Evolutionary conservation across 2,797 vertebrate species (phyloP), one percentile per base, ranked within the genome.

Genomic region (Takifugu rubripes): DNA sequence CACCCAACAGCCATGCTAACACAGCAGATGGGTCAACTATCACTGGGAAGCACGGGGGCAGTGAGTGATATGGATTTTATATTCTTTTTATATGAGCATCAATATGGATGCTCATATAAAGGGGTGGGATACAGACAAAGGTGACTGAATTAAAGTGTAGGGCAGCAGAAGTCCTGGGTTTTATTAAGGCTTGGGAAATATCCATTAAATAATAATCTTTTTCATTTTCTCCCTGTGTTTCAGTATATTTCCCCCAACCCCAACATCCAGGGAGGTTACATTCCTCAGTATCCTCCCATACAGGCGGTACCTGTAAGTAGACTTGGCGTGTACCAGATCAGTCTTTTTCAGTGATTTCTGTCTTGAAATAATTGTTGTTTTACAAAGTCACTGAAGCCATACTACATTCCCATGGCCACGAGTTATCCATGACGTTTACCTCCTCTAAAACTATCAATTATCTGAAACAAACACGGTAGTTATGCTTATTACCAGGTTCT

Each of bases 1-100:
- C 97, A 98, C 84, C 95, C 94, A 5, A 84, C 96, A 2, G 94
- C 95, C 15, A 96, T 98, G 95, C 93, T 99, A 79, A 91, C 94
- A 72, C 97, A 99, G 92, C 97, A 99, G 89, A 99, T 99, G 95
- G 94, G 96, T 90, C 97, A 99, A 72, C 92, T 98, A 88, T 96
- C 96, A 52, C 78, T 99, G 88, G 95, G 95, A 85, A 95, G 93
- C 91, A 92, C 91, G 77, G 96, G 95, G 93, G 93, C 94, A 77
- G 97, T 99, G 93, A 83, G 89, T 59, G 49, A 48, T 11, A 10
- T 21, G 3, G 9, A n/a, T 7, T 21, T n/a, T 21, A 46, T n/a
- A 21, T 10, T n/a, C 17, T n/a, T 7, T 6, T 16, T 9, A 33
- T 33, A 10, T 33, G 3, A 29, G 27, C 33, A 8, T 33, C 11